phyloP scores from a whole-genome alignment of 2,888 invertebrate genomes.

The Erebia palarica region DNA sequence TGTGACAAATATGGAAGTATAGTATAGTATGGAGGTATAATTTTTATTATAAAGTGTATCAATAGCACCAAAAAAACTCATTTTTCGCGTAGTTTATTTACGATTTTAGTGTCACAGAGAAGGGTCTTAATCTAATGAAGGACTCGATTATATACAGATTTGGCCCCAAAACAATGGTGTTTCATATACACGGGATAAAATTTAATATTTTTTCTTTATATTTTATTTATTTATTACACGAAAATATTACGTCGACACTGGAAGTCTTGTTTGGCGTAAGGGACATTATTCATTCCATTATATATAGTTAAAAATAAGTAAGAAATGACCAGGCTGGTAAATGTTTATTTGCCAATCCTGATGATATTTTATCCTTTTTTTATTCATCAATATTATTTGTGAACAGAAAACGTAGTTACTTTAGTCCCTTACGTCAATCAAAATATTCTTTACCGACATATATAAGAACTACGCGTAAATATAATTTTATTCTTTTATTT shows the following conservation, averaged over 20 bases:
- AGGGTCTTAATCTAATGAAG: slow-evolving; percentile 40
- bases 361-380: no score
- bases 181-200: slow-evolving; percentile 29
- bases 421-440: slow-evolving; percentile 9
- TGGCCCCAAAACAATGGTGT: slow-evolving; percentile 68
- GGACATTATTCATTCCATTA: neutral
- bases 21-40: no score
- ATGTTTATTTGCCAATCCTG: no score
- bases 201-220: slow-evolving; percentile 9
- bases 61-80: neutral
- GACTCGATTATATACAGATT: slow-evolving; percentile 56
- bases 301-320: no score
- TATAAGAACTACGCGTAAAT: slow-evolving; percentile 27
- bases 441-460: slow-evolving; percentile 3
- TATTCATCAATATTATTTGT: no score
- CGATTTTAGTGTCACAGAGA: slow-evolving; percentile 38
- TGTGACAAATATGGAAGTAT: no score
- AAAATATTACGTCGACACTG: slow-evolving; percentile 20
- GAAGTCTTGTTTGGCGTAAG: slow-evolving; percentile 14
- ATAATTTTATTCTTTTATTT: slow-evolving; percentile 29
- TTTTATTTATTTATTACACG: slow-evolving; percentile 29
- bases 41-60: no score
- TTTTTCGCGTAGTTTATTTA: neutral
- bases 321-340: no score
- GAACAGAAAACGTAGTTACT: neutral